Percentiles rank a stretch among this genome's conserved stretches.
Evolutionary conservation across 2,888 invertebrate genomes (phyloP).

Genomic region (Temnothorax unifasciatus): DNA sequence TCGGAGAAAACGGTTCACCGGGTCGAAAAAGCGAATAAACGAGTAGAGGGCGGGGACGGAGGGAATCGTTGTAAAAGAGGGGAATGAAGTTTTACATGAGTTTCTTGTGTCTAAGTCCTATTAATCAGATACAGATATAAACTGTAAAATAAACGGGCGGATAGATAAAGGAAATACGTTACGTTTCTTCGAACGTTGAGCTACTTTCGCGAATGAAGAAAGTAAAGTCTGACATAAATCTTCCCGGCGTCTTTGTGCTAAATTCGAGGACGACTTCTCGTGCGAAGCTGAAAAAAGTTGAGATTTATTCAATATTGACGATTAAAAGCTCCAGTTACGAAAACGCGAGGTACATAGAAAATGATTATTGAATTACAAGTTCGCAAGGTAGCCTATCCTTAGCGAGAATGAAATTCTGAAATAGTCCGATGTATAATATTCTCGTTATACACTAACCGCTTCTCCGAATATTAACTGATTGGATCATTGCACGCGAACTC

Average conservation of each 20-base stretch:
- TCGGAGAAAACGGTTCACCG: conserved; percentile 53
- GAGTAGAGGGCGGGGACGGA: conserved; percentile 10
- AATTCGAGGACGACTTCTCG: neutral
- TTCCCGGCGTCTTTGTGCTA: neutral
- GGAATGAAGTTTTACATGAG: conserved; percentile 30
- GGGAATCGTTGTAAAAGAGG: conserved; percentile 13
- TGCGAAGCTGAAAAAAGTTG: neutral
- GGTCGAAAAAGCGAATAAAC: conserved; percentile 57
- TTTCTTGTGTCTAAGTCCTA: conserved; percentile 35
- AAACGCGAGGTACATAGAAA: neutral
- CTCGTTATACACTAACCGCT: neutral
- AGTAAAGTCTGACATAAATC: neutral
- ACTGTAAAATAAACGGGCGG: conserved; percentile 27
- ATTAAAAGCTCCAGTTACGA: neutral
- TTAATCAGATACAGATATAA: conserved; percentile 48
- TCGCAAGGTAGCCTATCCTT: no score
- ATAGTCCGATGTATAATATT: neutral
- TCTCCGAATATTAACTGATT: conserved; percentile 16
- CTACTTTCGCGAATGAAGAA: neutral
- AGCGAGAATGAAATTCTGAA: conserved; percentile 23
- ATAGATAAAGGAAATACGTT: conserved; percentile 17
- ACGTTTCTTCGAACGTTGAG: neutral
- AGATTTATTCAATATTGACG: neutral
- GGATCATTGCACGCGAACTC: conserved; percentile 21
- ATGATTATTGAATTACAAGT: neutral